Conservation (phyloP, 2,797 vertebrate genomes). For the Chaetodon trifasciatus region DNA sequence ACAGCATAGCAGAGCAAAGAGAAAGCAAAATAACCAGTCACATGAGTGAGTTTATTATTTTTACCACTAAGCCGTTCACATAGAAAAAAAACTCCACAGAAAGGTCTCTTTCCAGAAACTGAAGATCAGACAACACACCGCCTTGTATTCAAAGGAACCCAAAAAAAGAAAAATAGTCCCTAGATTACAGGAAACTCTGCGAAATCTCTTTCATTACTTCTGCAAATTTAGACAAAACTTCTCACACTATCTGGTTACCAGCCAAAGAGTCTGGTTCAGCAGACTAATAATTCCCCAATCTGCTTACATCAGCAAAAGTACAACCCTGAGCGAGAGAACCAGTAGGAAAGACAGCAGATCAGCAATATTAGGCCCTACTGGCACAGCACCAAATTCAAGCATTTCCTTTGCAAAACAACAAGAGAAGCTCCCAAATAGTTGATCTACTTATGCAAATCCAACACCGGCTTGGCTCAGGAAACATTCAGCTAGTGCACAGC, state of each 20-base stretch:
- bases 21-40: background rate
- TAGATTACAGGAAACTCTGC: background rate
- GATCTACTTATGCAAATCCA: conserved; percentile 4
- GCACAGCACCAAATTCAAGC: background rate
- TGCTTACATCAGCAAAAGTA: conserved; percentile 14
- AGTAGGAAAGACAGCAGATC: background rate
- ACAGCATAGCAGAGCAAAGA: background rate
- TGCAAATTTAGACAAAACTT: background rate
- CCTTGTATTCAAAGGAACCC: background rate
- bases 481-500: background rate
- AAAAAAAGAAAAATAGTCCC: background rate
- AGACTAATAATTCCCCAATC: conserved; percentile 1
- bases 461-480: background rate
- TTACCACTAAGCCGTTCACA: background rate
- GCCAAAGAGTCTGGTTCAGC: conserved; percentile 30
- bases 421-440: background rate
- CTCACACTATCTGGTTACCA: background rate
- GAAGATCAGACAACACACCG: no score
- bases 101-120: background rate
- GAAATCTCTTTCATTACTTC: background rate
- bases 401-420: conserved; percentile 20
- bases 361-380: background rate
- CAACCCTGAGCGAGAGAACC: background rate
- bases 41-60: background rate
- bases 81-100: background rate